Evolutionary conservation across 2,888 invertebrate species (phyloP).

Genomic region (Dasypolia templi): DNA sequence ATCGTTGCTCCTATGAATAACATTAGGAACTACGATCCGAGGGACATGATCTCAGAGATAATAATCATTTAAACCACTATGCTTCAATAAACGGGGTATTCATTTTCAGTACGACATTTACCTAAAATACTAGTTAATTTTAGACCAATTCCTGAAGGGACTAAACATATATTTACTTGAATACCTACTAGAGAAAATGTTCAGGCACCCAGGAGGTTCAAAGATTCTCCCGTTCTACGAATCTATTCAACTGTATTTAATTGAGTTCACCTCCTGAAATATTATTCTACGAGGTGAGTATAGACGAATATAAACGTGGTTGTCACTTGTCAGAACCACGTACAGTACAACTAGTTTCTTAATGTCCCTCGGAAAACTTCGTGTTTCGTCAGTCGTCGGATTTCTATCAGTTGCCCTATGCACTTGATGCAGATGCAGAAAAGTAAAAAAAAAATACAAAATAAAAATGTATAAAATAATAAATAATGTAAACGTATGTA

Average conservation of each 20-base stretch:
- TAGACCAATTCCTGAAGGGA: background rate
- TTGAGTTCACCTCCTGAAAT: background rate
- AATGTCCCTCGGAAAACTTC: no score
- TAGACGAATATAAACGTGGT: background rate
- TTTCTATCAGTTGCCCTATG: no score
- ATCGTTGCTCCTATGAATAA: background rate
- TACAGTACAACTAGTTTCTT: no score
- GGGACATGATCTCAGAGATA: background rate
- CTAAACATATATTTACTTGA: conserved; percentile 1
- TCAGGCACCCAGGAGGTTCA: background rate
- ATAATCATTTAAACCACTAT: conserved; percentile 17
- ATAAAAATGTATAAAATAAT: no score
- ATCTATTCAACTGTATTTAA: background rate
- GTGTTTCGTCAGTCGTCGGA: no score
- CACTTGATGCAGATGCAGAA: no score
- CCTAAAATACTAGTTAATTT: background rate
- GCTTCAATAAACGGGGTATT: conserved; percentile 5
- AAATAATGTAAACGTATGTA: no score
- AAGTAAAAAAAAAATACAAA: no score
- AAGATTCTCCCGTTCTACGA: background rate
- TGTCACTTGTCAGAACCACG: background rate
- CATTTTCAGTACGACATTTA: background rate
- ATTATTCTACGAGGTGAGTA: background rate
- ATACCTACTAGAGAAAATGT: background rate
- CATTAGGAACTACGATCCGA: background rate